Evolutionary conservation across 2,113 vertebrate genomes (phyloP).

Genomic region (Hyaena hyaena): DNA sequence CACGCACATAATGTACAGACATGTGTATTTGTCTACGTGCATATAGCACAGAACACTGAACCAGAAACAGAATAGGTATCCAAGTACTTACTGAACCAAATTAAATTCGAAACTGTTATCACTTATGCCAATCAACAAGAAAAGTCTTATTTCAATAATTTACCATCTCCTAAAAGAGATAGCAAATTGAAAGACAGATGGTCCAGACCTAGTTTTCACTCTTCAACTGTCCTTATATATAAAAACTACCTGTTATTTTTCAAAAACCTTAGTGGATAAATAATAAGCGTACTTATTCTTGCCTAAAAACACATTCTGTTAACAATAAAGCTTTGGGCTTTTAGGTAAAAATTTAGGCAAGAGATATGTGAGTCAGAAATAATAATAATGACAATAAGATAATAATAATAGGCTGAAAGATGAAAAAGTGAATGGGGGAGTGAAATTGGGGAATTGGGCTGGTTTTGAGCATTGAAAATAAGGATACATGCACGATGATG

Average conservation of each 20-base stretch:
- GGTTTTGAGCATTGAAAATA: background rate
- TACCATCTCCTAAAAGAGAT: background rate
- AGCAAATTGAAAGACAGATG: background rate
- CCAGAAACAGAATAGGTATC: background rate
- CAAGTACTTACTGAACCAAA: background rate
- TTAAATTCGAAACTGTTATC: background rate
- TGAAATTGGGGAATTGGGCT: background rate
- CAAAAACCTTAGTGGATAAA: background rate
- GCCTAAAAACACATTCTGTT: background rate
- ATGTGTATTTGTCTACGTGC: background rate
- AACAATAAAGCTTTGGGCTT: background rate
- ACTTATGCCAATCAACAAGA: background rate
- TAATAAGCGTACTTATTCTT: background rate
- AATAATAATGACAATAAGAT: background rate
- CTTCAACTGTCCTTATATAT: background rate
- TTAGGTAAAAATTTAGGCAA: background rate
- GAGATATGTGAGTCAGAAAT: background rate
- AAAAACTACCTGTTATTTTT: background rate
- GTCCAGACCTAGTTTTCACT: background rate
- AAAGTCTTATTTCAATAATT: conserved; percentile 25
- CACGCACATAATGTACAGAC: fast-evolving
- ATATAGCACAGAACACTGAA: background rate
- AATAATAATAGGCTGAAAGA: background rate
- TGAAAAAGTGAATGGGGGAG: background rate
- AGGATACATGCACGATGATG: background rate